Conservation (phyloP, 2,888 invertebrate species). For the Macrophya annulata region DNA sequence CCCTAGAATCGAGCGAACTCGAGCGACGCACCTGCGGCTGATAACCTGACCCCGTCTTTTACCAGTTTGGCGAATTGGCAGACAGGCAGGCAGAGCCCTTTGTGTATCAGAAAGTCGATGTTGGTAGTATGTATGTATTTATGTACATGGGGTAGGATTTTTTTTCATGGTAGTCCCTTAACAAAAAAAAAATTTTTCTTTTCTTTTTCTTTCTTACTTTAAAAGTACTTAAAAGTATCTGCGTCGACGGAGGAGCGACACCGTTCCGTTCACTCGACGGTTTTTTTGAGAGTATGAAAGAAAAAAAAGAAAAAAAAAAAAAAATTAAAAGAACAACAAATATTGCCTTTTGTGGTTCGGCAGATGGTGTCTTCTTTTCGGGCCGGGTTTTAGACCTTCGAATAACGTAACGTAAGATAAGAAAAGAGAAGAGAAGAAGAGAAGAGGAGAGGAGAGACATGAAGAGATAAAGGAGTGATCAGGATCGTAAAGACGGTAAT, state of each 20-base stretch:
- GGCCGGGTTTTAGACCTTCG: not conserved
- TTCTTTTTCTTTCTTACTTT: not conserved
- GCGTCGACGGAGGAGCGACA: constrained; percentile 16
- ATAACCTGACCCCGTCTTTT: constrained; percentile 22
- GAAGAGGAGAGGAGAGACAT: not conserved
- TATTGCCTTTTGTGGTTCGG: not conserved
- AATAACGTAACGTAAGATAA: not conserved
- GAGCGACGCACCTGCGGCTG: constrained; percentile 29
- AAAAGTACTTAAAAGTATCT: constrained; percentile 45
- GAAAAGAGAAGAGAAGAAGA: not conserved
- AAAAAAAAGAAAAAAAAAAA: not conserved
- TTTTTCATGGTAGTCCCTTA: not conserved
- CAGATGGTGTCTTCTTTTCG: not conserved
- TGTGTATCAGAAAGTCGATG: not conserved
- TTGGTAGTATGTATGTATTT: no score
- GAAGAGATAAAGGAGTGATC: constrained; percentile 5
- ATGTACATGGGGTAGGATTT: not conserved
- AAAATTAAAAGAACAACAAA: not conserved
- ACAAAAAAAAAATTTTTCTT: not conserved
- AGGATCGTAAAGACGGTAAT: constrained; percentile 4
- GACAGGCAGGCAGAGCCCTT: not conserved
- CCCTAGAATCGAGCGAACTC: not conserved
- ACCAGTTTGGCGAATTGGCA: not conserved
- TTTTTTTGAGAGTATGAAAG: not conserved
- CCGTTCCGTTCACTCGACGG: not conserved